Base-by-base conservation (phyloP, 2,113 vertebrate species). In the Amazona guildingii region DNA sequence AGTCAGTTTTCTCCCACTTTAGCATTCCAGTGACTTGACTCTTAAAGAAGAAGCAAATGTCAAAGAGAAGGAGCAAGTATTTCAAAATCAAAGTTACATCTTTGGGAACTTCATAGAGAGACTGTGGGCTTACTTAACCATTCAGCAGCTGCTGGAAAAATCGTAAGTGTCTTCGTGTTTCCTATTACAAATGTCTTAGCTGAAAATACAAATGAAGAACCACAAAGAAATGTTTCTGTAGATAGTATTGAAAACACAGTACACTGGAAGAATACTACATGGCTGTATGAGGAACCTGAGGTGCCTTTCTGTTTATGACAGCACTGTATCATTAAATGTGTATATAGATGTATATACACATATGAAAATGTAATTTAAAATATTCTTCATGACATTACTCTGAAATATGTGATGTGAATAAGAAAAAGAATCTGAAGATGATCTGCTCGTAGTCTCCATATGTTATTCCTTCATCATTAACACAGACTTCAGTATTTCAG, bases 61-160 rank as follows among this genome's bases (percentile, higher is more conserved):
- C 39, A 87, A 86, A 29, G 96, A 98, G 85, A 96, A 98, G 86
- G 97, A 97, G 39, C 85, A 96, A 43, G 64, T 92, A n/a, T 98
- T 98, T 86, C 73, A 29, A 81, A 91, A 97, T 57, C 97, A 92
- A 62, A 96, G 76, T 72, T 98, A 98, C 51, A 96, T 97, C 81
- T 98, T 98, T 94, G 98, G 98, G 64, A 96, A 97, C 92, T 98
- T 98, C 88, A 98, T 98, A 67, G 98, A 99, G 96, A 98, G 99
- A 69, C 95, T 99, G 28, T 99, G 99, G 99, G 99, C 99, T 15
- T 99, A 98, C 83, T 97, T 99, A 86, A 99, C 98, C 70, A 99
- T 99, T 66, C 98, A 99, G 63, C 99, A 99, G 76, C 98, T 98
- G 11, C 97, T 99, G 80, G 98, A 99, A 54, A 97, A 98, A 97